Evolutionary conservation across 2,113 vertebrate species (phyloP), one percentile per base, ranked within the genome.

Genomic region (Vidua macroura): DNA sequence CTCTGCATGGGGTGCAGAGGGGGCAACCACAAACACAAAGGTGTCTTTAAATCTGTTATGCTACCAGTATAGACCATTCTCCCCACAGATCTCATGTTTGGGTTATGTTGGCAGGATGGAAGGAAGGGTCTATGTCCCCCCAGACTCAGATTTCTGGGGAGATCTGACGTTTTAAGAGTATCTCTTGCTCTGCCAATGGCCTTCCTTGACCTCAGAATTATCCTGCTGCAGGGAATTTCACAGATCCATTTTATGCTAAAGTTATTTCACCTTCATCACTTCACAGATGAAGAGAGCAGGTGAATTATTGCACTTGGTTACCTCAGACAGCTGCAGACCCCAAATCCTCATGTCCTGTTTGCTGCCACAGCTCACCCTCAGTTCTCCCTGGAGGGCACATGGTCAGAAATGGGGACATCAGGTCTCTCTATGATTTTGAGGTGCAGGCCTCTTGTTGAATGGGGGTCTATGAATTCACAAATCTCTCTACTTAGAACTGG

Each of bases 21-120:
- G 11, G 17, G 41, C 7, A 72, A 22, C 6, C 60, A 58, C 1
- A 0, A 39, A 4, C 1, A 0, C 4, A 90, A 87, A 56, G 0
- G 1, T n/a, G 7, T 37, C 24, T 76, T 80, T 53, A 31, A 10
- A 35, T 51, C 30, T 37, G 3, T 55, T 13, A 1, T 48, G 9
- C 27, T 23, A 37, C 10, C 48, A 35, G 30, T 2, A 9, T 0
- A 52, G 4, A 6, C 3, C 17, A 14, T 35, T 43, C 7, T n/a
- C 15, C 24, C 10, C 51, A 35, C 7, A 27, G 35, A 48, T 43
- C 37, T 13, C 20, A 10, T 3, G 11, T 31, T 16, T n/a, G 6
- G 1, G 8, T 60, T 52, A 4, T 2, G 19, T 9, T 74, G 41
- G 53, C 41, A 84, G 70, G 31, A 31, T 28, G 39, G 27, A 60